Percentiles rank a stretch among this genome's conserved stretches.
These are phyloP conservation scores for Parthenolecanium corni DNA, from an alignment of 2,888 invertebrate genomes.

Conservation along the genomic window DNA sequence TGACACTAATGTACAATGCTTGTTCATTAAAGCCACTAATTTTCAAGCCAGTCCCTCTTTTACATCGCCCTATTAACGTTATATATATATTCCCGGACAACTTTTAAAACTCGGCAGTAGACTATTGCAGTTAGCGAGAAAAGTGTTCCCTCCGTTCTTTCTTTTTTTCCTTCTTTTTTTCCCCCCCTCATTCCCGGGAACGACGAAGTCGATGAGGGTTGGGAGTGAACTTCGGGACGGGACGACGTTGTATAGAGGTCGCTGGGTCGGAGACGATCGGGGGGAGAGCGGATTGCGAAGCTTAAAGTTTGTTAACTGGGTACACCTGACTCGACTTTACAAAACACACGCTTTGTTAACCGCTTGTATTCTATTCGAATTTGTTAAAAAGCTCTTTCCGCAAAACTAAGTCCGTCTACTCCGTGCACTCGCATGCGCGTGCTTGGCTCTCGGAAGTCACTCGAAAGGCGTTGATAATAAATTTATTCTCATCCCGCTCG, in stretches of 20 bases:
- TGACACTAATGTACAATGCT: conserved; percentile 30
- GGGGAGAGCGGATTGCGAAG: conserved; percentile 3
- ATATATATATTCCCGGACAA: conserved; percentile 16
- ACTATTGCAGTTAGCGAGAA: background rate
- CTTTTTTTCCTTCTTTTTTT: background rate
- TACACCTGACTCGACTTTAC: conserved; percentile 9
- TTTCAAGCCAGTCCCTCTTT: conserved; percentile 20
- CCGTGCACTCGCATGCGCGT: background rate
- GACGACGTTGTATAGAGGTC: background rate
- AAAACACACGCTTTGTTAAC: conserved; percentile 11
- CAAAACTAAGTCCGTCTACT: background rate
- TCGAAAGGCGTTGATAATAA: background rate
- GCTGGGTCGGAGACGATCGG: background rate
- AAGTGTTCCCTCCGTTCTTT: no score
- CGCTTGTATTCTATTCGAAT: background rate
- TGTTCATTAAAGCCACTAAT: conserved; percentile 30
- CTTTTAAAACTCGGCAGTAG: conserved; percentile 8
- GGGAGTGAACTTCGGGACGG: no score
- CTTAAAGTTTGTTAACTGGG: conserved; percentile 24
- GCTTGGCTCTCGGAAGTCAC: background rate
- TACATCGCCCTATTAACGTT: conserved; percentile 24
- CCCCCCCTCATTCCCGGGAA: background rate
- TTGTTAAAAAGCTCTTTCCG: background rate
- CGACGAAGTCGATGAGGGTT: no score
- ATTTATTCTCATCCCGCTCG: no score